Evolutionary conservation across 1,140 invertebrate species (phyloP).

Genomic region (Drosophila pseudoananassae): DNA sequence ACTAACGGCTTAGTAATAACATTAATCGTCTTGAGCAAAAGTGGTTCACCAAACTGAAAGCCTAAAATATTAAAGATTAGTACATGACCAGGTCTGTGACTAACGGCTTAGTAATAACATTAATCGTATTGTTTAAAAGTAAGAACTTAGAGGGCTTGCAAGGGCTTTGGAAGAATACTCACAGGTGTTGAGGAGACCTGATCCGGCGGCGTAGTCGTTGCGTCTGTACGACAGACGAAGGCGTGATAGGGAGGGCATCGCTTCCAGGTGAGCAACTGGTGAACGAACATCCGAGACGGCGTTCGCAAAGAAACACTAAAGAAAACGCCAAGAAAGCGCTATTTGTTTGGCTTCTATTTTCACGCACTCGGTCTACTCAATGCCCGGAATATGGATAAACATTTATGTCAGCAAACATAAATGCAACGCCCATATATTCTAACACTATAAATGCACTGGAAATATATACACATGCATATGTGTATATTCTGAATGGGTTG

Average conservation of each 20-base stretch:
- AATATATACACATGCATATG: not conserved
- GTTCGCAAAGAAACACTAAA: not conserved
- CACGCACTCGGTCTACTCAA: constrained; percentile 23
- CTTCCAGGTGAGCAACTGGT: constrained; percentile 39
- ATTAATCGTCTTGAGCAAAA: not conserved
- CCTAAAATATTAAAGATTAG: not conserved
- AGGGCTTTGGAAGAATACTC: constrained; percentile 5
- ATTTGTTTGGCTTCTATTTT: constrained; percentile 41
- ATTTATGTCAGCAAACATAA: constrained; percentile 35
- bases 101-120: not conserved
- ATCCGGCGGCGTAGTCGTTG: constrained; percentile 23
- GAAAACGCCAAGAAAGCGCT: constrained; percentile 23
- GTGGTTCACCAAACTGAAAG: not conserved
- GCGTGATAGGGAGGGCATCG: constrained; percentile 33
- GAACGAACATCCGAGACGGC: constrained; percentile 32
- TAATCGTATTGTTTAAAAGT: not conserved
- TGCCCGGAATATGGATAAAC: not conserved
- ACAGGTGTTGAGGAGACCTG: constrained; percentile 30
- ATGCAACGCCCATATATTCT: not conserved
- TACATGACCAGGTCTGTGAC: not conserved
- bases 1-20: not conserved
- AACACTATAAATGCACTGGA: not conserved
- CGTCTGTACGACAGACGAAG: constrained; percentile 19
- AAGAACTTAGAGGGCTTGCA: not conserved
- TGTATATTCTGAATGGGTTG: not conserved